Evolutionary conservation across 2,797 vertebrate species (phyloP), one percentile per base, ranked within the genome.

Genomic region (Phataginus tetradactyla): DNA sequence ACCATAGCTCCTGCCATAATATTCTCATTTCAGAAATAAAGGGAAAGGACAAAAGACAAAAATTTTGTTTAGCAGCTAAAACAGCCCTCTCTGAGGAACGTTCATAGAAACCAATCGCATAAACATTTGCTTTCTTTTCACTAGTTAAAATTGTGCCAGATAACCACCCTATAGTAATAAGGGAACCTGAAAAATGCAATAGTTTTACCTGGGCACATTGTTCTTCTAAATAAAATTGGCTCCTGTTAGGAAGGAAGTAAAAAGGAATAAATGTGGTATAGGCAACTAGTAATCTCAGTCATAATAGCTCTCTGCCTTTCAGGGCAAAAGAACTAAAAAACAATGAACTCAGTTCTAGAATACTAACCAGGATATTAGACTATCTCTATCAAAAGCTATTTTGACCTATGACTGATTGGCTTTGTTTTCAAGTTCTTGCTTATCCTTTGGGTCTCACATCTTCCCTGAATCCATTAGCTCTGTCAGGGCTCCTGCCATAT

Each of bases 11-110:
- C 77, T 37, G 5, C 37, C 11, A 34, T 66, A 78, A 83, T 3
- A 57, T 90, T 95, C 86, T 86, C 55, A 74, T 91, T 91, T 89
- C 29, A 37, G 15, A 95, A 95, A 64, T 57, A 21, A 68, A 72
- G 25, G 8, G 32, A 72, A 81, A 61, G 15, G 20, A 51, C 25
- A 91, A 95, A 93, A n/a, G 64, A 1, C 42, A 88, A 88, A 89
- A 74, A 74, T 3, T 80, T 4, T 79, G 15, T 66, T 55, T 75
- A 89, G 74, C 9, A 91, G 29, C 20, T 69, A 63, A 39, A 80
- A 94, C 17, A 92, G n/a, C n/a, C 4, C 75, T 91, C 23, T 37
- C 68, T 69, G n/a, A 69, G 86, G 21, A n/a, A 83, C 20, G 42
- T 85, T 85, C 81, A 42, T 80, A 42, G 37, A 66, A 79, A 27